These are phyloP conservation scores for Scaptomyza tumidula DNA, from an alignment of 2,888 invertebrate genomes.

Conservation along the genomic window DNA sequence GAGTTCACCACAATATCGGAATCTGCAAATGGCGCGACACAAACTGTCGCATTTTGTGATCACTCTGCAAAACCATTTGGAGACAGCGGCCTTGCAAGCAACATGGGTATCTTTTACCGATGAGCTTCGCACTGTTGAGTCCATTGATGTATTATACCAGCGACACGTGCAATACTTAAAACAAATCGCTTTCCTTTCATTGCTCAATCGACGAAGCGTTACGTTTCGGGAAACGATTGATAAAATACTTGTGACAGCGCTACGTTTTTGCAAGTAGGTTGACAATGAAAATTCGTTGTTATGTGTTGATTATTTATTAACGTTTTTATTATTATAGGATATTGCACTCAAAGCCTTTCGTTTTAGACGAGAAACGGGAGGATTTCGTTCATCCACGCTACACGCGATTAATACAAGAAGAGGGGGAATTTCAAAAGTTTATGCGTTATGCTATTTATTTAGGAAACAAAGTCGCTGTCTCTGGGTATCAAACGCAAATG, in stretches of 20 bases:
- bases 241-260: constrained; percentile 89
- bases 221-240: constrained; percentile 89
- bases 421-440: constrained; percentile 82
- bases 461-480: constrained; percentile 83
- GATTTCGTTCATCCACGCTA: constrained; percentile 82
- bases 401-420: constrained; percentile 80
- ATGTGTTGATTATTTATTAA: not conserved
- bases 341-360: constrained; percentile 80
- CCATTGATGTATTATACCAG: constrained; percentile 90
- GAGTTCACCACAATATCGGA: constrained; percentile 88
- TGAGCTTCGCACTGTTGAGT: constrained; percentile 87
- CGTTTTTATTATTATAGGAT: constrained; percentile 69
- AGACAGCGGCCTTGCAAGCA: constrained; percentile 90
- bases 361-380: constrained; percentile 59
- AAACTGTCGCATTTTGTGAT: constrained; percentile 91
- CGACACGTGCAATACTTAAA: constrained; percentile 91
- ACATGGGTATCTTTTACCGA: constrained; percentile 91
- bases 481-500: constrained; percentile 84
- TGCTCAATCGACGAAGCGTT: constrained; percentile 89
- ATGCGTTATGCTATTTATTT: constrained; percentile 83
- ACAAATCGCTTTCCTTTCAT: constrained; percentile 90
- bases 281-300: not conserved
- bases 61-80: constrained; percentile 91
- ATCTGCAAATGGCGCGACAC: constrained; percentile 89
- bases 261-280: constrained; percentile 86